These are phyloP conservation scores for Cataglyphis rosenhaueri DNA, from an alignment of 2,888 invertebrate genomes.

Conservation along the genomic window DNA sequence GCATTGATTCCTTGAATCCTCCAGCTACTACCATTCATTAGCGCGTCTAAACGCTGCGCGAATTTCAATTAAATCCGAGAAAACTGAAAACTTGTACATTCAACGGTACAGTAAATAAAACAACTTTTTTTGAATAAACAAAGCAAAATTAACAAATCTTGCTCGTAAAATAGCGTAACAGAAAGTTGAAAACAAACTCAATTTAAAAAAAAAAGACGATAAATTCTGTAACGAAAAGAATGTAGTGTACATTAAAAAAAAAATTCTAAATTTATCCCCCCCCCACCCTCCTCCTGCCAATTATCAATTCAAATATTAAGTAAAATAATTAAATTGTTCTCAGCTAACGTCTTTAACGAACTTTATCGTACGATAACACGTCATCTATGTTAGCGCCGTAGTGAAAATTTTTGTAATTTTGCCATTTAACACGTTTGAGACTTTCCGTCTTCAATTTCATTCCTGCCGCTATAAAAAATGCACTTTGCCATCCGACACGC, in stretches of 20 bases:
- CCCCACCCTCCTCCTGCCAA: no score
- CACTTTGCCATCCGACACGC: conserved; percentile 54
- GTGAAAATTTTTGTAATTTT: conserved; percentile 33
- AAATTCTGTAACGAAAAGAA: not conserved
- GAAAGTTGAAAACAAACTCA: not conserved
- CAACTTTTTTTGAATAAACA: not conserved
- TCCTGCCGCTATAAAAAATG: conserved; percentile 49
- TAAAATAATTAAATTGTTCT: not conserved
- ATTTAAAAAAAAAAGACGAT: not conserved
- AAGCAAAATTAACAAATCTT: not conserved
- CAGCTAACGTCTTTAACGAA: conserved; percentile 16
- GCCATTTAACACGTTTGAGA: conserved; percentile 44
- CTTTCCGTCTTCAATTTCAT: conserved; percentile 51
- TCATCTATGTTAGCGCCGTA: not conserved
- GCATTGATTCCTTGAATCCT: conserved; percentile 45
- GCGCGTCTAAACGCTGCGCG: conserved; percentile 24
- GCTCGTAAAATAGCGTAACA: not conserved
- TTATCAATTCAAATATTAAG: conserved; percentile 2
- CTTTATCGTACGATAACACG: not conserved
- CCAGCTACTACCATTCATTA: conserved; percentile 42
- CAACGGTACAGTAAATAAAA: not conserved
- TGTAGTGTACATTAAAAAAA: not conserved
- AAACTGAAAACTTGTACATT: not conserved
- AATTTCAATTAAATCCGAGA: conserved; percentile 32
- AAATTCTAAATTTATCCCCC: not conserved